phyloP scores from a whole-genome alignment of 1,140 invertebrate species.

The Drosophila lacertosa region DNA sequence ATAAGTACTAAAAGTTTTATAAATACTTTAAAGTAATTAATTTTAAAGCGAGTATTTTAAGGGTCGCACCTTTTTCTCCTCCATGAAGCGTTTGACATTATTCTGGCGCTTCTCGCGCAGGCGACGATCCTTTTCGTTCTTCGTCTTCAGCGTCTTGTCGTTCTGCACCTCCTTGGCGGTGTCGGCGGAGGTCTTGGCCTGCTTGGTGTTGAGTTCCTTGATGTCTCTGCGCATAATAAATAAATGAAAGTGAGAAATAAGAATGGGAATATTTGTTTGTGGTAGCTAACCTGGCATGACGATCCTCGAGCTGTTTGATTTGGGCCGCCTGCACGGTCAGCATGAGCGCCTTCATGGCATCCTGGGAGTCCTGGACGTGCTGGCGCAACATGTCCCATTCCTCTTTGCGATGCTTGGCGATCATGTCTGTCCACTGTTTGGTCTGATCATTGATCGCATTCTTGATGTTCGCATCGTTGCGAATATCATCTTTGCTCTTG shows the following conservation, averaged over 20 bases:
- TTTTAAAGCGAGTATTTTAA: no score
- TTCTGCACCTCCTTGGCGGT: constrained; percentile 97
- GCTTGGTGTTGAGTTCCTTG: constrained; percentile 97
- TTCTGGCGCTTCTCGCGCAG: constrained; percentile 98
- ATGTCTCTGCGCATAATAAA: constrained; percentile 93
- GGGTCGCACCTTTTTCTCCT: constrained; percentile 93
- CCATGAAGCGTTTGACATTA: constrained; percentile 99
- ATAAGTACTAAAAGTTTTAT: no score
- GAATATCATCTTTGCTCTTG: constrained; percentile 93
- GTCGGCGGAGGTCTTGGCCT: constrained; percentile 98
- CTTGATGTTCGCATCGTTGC: constrained; percentile 91
- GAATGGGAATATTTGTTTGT: neutral
- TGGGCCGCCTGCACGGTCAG: constrained; percentile 93
- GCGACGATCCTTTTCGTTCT: constrained; percentile 97
- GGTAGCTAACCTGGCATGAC: constrained; percentile 92
- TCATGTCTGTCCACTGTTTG: constrained; percentile 96
- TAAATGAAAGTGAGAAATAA: constrained; percentile 14
- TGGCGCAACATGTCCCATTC: constrained; percentile 94
- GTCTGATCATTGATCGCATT: constrained; percentile 95
- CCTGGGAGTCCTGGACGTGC: constrained; percentile 93
- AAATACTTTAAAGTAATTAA: no score
- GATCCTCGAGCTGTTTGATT: constrained; percentile 94
- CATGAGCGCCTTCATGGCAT: constrained; percentile 94
- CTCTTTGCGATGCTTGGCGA: constrained; percentile 94
- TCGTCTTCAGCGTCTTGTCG: constrained; percentile 98